Evolutionary conservation across 2,797 vertebrate species (phyloP), one percentile per base, ranked within the genome.

Genomic region (Chanos chanos): DNA sequence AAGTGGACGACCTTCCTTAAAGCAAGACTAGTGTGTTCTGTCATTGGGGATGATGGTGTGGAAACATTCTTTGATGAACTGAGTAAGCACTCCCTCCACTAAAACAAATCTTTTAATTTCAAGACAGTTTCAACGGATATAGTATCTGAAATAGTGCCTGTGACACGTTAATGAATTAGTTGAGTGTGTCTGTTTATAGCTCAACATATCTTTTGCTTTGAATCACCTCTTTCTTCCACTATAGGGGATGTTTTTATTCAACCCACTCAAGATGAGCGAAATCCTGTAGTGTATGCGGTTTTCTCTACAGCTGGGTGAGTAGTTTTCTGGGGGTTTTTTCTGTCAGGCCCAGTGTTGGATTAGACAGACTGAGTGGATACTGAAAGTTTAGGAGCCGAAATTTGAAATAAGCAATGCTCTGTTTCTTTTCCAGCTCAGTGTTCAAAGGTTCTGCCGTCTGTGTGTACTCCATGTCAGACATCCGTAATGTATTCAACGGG

Each of bases 1-100:
- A 96, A 94, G 76, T 98, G 95, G 95, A 97, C 93, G 5, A 97
- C 94, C 0, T 96, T 96, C 82, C 86, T 98, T 62, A 98, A 98
- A 72, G 92, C 95, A 68, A 92, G 88, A 53, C 89, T 98, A 53
- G 91, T 96, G 66, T 98, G 95, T 39, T 93, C 92, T 0, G 91
- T 94, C 71, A 88, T 90, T 12, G 92, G 90, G 30, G 85, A 87
- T 2, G 91, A 93, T 2, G 91, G 90, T 4, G 89, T 92, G 64
- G 92, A 94, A 83, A 94, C 92, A 0, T 84, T 85, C 4, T 94
- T 94, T 27, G 91, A 94, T 66, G 89, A 93, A 80, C 87, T 94
- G 65, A 85, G 92, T 94, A 77, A 91, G 88, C 66, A 41, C 18
- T 3, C 41, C 33, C 45, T 27, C 8, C 25, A 22, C 4, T 21